Evolutionary conservation across 2,888 invertebrate genomes (phyloP).

Genomic region (Mythimna impura): DNA sequence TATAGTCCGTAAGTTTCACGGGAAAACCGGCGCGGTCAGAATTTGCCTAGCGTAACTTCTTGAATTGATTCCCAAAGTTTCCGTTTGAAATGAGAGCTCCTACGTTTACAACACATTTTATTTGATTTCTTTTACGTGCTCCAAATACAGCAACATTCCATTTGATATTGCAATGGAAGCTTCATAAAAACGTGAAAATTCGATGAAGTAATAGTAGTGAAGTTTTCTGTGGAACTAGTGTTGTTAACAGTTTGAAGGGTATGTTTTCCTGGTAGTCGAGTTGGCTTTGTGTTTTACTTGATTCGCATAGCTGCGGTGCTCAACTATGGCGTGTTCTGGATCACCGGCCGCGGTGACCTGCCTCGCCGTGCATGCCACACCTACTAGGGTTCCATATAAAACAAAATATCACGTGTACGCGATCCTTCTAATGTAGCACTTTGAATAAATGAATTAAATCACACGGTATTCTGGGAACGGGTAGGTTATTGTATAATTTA

Average conservation of each 20-base stretch:
- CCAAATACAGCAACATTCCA: conserved; percentile 55
- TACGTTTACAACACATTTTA: conserved; percentile 60
- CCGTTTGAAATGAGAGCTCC: conserved; percentile 55
- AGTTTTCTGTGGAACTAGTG: conserved; percentile 50
- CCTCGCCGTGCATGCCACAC: conserved; percentile 57
- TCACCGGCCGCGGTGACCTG: conserved; percentile 71
- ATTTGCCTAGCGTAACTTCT: conserved; percentile 51
- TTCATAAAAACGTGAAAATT: conserved; percentile 52
- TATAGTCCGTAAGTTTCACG: conserved; percentile 32
- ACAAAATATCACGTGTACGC: conserved; percentile 33
- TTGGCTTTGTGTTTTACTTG: conserved; percentile 37
- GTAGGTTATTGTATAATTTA: conserved; percentile 20
- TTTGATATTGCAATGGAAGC: conserved; percentile 55
- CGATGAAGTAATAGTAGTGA: conserved; percentile 56
- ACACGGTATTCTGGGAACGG: not conserved
- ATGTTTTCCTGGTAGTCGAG: conserved; percentile 52
- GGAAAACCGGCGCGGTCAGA: conserved; percentile 27
- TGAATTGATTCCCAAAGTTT: conserved; percentile 61
- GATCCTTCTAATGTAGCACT: conserved; percentile 21
- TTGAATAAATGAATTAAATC: conserved; percentile 14
- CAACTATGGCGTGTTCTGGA: conserved; percentile 78
- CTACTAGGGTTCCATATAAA: conserved; percentile 41
- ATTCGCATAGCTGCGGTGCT: conserved; percentile 50
- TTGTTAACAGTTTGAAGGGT: conserved; percentile 44
- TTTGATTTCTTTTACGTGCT: conserved; percentile 65